Evolutionary conservation across 2,797 vertebrate species (phyloP), one percentile per base, ranked within the genome.

Genomic region (Rhyacichthys aspro): DNA sequence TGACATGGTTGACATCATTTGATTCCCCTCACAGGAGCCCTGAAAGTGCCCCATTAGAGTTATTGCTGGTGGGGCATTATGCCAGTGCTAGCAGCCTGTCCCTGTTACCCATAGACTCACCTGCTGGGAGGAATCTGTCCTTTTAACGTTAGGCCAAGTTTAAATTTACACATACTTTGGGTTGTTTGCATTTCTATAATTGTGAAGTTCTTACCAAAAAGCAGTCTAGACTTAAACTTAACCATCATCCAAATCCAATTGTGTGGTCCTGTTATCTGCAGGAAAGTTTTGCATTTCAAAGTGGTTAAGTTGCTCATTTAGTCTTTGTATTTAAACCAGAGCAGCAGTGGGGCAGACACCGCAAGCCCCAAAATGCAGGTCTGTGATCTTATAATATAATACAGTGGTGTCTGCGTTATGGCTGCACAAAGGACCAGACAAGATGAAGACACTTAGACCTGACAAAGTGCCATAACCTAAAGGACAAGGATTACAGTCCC

Each of bases 1-100:
- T 63, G 78, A 85, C 83, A 86, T 45, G 85, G 71, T 76, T 87
- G 83, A 88, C 86, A 84, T 86, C 55, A 52, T 86, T 84, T 87
- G 82, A 90, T 85, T 73, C 70, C 72, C 83, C 66, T 82, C 86
- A 74, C 84, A 84, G 86, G 88, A 86, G 88, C 69, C 71, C 74
- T 77, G 75, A 88, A 89, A 88, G 85, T 81, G 85, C 73, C 83
- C 88, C 85, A 87, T 90, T 86, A 90, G 83, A 66, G 83, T 84
- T 76, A 85, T 84, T 86, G 82, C 81, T 64, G 74, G 50, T 66
- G 69, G 65, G 70, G 78, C 59, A 64, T 17, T 11, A 3, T 74
- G 85, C 86, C 87, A 90, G 57, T 8, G 8, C 37, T 18, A 70
- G 73, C 84, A 84, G 84, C 67, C 80, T 76, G 83, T 57, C 78